Percentiles rank a stretch among this genome's conserved stretches.
These are phyloP conservation scores for Progne subis DNA, from an alignment of 2,113 vertebrate genomes.

Conservation along the genomic window DNA sequence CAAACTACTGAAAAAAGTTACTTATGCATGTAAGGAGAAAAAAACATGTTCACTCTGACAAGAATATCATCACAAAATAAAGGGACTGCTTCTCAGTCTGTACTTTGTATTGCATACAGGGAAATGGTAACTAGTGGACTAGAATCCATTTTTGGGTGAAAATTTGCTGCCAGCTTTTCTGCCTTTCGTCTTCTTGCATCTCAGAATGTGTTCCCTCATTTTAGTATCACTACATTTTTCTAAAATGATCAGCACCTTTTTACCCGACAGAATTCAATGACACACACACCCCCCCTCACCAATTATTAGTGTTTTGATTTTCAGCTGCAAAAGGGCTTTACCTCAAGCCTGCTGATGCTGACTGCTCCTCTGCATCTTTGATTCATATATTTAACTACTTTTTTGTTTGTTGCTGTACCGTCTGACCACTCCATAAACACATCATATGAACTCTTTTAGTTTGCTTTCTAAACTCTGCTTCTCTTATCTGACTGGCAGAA, in stretches of 20 bases:
- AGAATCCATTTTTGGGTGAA: neutral
- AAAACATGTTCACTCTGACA: fast-evolving
- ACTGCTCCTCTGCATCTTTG: neutral
- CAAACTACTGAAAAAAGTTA: neutral
- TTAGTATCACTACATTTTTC: neutral
- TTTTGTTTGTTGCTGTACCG: neutral
- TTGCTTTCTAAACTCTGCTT: neutral
- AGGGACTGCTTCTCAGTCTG: neutral
- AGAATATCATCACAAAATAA: neutral
- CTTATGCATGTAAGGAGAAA: neutral
- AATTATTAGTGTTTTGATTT: neutral
- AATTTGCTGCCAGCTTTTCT: neutral
- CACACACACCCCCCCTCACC: fast-evolving
- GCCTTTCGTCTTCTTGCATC: neutral
- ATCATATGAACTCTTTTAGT: neutral
- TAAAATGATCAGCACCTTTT: neutral
- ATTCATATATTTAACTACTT: neutral
- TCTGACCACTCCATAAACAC: neutral
- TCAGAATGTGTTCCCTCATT: neutral
- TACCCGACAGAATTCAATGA: neutral
- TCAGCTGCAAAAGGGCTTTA: neutral
- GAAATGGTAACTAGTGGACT: neutral
- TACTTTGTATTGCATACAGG: neutral
- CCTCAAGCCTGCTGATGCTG: neutral
- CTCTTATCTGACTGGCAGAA: neutral